Base-by-base conservation (phyloP, 1,140 invertebrate genomes). In the Polyergus mexicanus region DNA sequence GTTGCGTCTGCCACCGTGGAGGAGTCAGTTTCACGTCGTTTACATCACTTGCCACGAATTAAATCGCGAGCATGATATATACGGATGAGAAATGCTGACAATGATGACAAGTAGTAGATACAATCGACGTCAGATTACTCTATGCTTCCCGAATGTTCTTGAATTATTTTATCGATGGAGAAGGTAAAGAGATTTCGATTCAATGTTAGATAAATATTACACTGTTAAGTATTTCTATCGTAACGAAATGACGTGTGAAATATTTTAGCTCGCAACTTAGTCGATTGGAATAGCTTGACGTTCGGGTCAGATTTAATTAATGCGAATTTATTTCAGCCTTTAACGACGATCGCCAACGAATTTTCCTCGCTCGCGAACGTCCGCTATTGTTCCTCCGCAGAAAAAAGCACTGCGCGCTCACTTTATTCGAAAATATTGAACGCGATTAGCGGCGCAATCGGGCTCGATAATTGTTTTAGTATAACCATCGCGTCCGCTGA, bases 401-500 rank as follows among this genome's bases (percentile, higher is more conserved):
- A 47, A 78, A 78, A 78, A 4, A 35, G 16, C 16, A 51, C 47
- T 16, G 25, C 68, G 25, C 22, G 16, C n/a, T 3, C 2, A 3
- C n/a, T 83, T 75, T 62, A 60, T 75, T 3, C 38, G 32, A 44
- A 65, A 84, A 84, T 58, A 32, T 51, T 44, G 56, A 32, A 38
- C 28, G 44, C n/a, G 19, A 19, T n/a, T n/a, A 47, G 22, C 47
- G n/a, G 22, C 13, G 56, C 11, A 41, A 75, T 81, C 25, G 10
- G 2, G 41, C 51, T 13, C 44, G 35, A n/a, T 84, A 77, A 84
- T 84, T 84, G 76, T 76, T 62, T 76, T 63, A 76, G 71, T 62
- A 19, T 51, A 77, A 84, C 56, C 75, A 84, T 69, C 71, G 35
- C 80, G 38, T 72, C 58, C 13, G 38, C 25, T 25, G 41, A 47